Percentiles rank a stretch among this genome's conserved stretches.
phyloP scores from a whole-genome alignment of 2,113 vertebrate species.

The Tragelaphus strepsiceros region DNA sequence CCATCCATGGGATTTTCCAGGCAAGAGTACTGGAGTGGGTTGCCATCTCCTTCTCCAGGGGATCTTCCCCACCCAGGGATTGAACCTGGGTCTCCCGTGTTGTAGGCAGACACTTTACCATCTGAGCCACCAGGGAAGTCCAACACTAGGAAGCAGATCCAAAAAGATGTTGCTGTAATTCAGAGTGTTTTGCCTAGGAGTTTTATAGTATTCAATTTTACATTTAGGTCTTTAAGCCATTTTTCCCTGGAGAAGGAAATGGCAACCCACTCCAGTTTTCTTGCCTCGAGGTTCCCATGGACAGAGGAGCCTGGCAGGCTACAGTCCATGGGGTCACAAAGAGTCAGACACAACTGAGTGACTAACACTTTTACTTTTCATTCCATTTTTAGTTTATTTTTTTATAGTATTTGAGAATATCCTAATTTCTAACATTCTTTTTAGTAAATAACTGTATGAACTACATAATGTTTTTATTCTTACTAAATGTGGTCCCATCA shows the following conservation, averaged over 20 bases:
- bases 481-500: neutral
- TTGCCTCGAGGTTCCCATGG: neutral
- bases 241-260: neutral
- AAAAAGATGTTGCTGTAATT: neutral
- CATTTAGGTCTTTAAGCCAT: neutral
- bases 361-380: neutral
- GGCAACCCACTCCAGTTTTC: neutral
- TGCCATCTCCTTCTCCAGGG: neutral
- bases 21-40: neutral
- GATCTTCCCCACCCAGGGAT: neutral
- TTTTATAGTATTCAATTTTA: neutral
- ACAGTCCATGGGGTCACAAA: neutral
- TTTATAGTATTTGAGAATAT: neutral
- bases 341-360: neutral
- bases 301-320: neutral
- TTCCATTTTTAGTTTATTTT: neutral
- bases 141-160: neutral
- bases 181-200: neutral
- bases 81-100: neutral
- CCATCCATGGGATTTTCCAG: neutral
- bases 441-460: neutral
- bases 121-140: neutral
- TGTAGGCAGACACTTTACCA: fast-evolving
- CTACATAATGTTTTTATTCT: neutral
- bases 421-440: neutral